Base-by-base conservation (phyloP, 2,113 vertebrate species). In the Mirounga angustirostris region DNA sequence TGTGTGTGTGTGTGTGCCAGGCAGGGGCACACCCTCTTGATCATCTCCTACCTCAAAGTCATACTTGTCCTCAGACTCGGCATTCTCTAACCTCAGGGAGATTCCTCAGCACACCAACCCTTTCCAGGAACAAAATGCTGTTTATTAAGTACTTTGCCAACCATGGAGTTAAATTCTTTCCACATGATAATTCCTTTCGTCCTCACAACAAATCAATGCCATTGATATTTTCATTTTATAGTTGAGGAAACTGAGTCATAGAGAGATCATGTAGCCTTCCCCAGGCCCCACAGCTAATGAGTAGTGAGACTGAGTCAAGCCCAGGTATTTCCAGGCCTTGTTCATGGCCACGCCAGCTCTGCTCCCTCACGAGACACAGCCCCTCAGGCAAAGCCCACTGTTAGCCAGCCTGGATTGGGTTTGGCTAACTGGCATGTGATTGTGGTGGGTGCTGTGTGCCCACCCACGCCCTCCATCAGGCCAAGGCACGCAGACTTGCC, bases 61-160 rank as follows among this genome's bases (percentile, higher is more conserved):
- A 33, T 7, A 59, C 4, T n/a, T 16, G 22, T 33, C 36, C 22
- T 59, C 80, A 85, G 33, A 73, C 11, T 61, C 0, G 0, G 3
- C 26, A 15, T 54, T 50, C 43, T 67, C 50, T 40, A 7, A n/a
- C 12, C 46, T 63, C 30, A 65, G 46, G 19, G 56, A 33, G 46
- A 22, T 12, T 56, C 14, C 56, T 58, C 43, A 63, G 58, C 50
- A 52, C 28, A 82, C 0, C 7, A 26, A 30, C 36, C 78, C 65
- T 95, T 52, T 59, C 56, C 61, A 30, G 73, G 58, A 95, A 67
- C 30, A 96, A 74, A 89, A 65, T 12, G 26, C 46, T 74, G 12
- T 58, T 74, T 54, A 5, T 71, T 36, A n/a, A 92, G 46, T 69
- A 79, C 76, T 80, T 28, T 74, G 73, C 28, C 76, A 40, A 67